Evolutionary conservation across 1,140 invertebrate genomes (phyloP).

Genomic region (Drosophila nigromelanica): DNA sequence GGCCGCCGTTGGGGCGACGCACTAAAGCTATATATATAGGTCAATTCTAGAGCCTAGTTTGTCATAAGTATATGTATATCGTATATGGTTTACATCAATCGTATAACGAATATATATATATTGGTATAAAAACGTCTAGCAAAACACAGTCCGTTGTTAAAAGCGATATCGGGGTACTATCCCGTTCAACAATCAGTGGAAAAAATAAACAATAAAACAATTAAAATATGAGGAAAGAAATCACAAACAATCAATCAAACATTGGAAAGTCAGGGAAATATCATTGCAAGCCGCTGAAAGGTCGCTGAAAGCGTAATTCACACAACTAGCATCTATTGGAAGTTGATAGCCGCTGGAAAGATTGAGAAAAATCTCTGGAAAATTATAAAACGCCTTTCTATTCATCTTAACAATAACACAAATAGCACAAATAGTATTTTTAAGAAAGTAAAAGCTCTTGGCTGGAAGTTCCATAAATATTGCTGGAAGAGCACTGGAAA

Average conservation of each 20-base stretch:
- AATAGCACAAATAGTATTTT: too few species aligned
- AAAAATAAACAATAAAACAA: too few species aligned
- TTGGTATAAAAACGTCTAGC: constrained; percentile 39
- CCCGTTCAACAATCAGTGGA: not conserved
- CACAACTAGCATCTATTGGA: not conserved
- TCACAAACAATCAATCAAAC: not conserved
- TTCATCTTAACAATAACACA: not conserved
- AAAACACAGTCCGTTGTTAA: constrained; percentile 45
- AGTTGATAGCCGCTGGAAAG: constrained; percentile 11
- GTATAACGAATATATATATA: constrained; percentile 15
- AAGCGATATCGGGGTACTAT: constrained; percentile 12
- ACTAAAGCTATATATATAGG: constrained; percentile 41
- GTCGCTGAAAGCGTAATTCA: not conserved
- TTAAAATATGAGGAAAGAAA: not conserved
- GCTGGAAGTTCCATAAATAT: not conserved
- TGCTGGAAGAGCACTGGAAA: not conserved
- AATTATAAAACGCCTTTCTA: too few species aligned
- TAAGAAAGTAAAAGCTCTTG: not conserved
- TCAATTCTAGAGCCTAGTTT: constrained; percentile 20
- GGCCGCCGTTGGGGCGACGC: constrained; percentile 2
- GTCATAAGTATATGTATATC: constrained; percentile 11
- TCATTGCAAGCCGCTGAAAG: not conserved
- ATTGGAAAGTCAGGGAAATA: not conserved
- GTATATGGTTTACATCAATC: constrained; percentile 13
- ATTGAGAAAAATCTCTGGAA: not conserved